phyloP scores from a whole-genome alignment of 2,113 vertebrate species.

The Jacana jacana region DNA sequence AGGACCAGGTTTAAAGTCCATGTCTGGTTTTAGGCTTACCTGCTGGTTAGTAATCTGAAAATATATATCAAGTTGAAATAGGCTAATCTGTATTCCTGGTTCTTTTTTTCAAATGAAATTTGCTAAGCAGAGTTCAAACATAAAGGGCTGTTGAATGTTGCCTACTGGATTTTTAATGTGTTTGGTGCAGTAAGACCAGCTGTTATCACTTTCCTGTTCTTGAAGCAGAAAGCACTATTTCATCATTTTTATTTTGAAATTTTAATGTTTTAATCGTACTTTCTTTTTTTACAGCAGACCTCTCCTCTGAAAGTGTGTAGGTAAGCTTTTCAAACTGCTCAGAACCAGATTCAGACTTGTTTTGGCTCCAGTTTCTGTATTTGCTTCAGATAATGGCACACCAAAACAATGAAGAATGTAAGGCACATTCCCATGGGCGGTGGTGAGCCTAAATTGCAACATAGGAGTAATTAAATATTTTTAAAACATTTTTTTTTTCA shows the following conservation, averaged over 20 bases:
- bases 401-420: slow-evolving; percentile 12
- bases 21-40: background rate
- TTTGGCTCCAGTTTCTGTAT: slow-evolving; percentile 15
- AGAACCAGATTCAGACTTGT: slow-evolving; percentile 12
- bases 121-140: background rate
- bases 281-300: slow-evolving; percentile 69
- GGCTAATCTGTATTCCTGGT: background rate
- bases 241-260: background rate
- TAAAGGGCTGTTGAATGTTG: background rate
- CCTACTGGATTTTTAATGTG: background rate
- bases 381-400: slow-evolving; percentile 6
- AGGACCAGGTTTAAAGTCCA: background rate
- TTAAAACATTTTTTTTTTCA: background rate
- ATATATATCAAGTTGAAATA: background rate
- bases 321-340: slow-evolving; percentile 55
- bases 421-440: background rate
- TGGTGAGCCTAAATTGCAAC: background rate
- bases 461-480: background rate
- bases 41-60: background rate
- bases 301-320: slow-evolving; percentile 76
- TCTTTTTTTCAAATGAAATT: background rate
- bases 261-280: background rate
- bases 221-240: background rate
- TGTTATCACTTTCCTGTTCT: background rate
- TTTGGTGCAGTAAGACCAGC: background rate